These are phyloP conservation scores for Phlogophora meticulosa DNA, from an alignment of 2,888 invertebrate species.

Conservation along the genomic window DNA sequence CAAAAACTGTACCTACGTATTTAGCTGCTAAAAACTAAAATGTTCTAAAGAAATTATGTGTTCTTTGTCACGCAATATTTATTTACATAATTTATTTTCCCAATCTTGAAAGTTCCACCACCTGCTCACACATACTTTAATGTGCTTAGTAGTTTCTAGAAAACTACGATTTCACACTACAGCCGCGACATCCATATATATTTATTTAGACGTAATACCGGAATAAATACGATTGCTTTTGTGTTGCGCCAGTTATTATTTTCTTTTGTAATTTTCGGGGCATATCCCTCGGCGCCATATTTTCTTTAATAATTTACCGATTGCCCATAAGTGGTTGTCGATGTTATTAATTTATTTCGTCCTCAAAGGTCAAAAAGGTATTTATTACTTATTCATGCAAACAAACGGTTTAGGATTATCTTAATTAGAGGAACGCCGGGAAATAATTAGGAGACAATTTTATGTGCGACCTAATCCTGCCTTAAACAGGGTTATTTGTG, in stretches of 20 bases:
- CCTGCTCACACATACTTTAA: too few relatives aligned
- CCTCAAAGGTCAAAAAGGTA: conserved; percentile 31
- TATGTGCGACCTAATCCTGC: conserved; percentile 3
- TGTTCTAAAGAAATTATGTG: too few relatives aligned
- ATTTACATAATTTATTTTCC: too few relatives aligned
- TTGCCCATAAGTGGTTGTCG: conserved; percentile 57
- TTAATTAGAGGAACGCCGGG: conserved; percentile 44
- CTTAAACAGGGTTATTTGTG: too few relatives aligned
- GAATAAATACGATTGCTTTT: conserved; percentile 81
- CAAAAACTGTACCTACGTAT: too few relatives aligned
- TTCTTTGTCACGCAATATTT: too few relatives aligned
- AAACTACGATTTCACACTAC: not conserved
- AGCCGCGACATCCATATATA: conserved; percentile 62
- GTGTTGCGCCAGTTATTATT: conserved; percentile 74
- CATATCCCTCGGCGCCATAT: conserved; percentile 57
- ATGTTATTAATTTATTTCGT: conserved; percentile 64
- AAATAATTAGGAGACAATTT: conserved; percentile 39
- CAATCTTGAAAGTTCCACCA: too few relatives aligned
- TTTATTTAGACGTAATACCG: conserved; percentile 80
- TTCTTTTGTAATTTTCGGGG: conserved; percentile 79
- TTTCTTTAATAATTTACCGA: conserved; percentile 65
- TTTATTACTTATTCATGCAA: conserved; percentile 50
- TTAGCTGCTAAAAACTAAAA: too few relatives aligned
- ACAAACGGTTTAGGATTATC: conserved; percentile 54
- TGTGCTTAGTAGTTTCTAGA: conserved; percentile 1